Conservation (phyloP, 2,113 vertebrate genomes). For the Tonatia bakeri region DNA sequence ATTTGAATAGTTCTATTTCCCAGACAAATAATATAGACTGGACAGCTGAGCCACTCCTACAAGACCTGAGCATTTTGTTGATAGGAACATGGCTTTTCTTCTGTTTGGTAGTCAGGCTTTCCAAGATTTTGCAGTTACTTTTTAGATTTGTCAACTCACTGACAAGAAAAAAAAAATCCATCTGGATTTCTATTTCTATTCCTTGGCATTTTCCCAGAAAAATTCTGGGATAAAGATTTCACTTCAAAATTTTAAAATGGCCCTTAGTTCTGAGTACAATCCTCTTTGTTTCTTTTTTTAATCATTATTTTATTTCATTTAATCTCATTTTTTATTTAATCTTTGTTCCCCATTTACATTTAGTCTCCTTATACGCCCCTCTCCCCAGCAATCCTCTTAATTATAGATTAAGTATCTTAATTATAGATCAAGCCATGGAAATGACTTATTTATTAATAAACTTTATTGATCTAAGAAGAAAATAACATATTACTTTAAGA, state of each 20-base stretch:
- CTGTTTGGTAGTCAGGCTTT: not conserved
- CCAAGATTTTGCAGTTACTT: constrained; percentile 6
- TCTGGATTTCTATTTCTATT: constrained; percentile 26
- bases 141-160: constrained; percentile 32
- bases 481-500: constrained; percentile 26
- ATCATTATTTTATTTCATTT: too few species aligned
- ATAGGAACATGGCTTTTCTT: not conserved
- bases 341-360: too few species aligned
- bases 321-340: too few species aligned
- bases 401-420: not conserved
- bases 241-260: not conserved
- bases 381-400: not conserved
- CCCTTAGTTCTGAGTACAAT: not conserved
- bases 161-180: not conserved
- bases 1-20: not conserved
- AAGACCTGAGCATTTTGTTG: not conserved
- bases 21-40: not conserved
- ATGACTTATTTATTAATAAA: constrained; percentile 12
- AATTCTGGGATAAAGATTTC: not conserved
- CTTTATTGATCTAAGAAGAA: constrained; percentile 26
- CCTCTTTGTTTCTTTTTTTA: not conserved
- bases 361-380: too few species aligned
- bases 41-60: not conserved
- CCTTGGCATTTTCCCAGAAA: constrained; percentile 24
- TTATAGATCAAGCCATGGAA: not conserved